Percentiles rank a stretch among this genome's conserved stretches.
Conservation (phyloP, 2,888 invertebrate species). For the Xestia xanthographa region DNA sequence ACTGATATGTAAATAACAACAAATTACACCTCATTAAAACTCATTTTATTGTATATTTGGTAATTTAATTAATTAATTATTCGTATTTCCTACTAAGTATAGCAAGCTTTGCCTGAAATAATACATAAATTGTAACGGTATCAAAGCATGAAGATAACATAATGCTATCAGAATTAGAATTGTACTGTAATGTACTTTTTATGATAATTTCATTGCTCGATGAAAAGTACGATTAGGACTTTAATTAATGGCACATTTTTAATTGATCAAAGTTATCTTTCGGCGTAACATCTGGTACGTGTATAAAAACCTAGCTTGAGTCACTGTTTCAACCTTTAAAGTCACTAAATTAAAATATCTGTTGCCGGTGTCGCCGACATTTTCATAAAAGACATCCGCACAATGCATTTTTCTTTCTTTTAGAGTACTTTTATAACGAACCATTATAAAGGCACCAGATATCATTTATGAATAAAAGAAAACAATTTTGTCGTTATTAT, state of each 20-base stretch:
- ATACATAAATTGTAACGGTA: slow-evolving; percentile 73
- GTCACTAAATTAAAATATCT: slow-evolving; percentile 31
- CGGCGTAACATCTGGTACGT: slow-evolving; percentile 41
- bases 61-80: slow-evolving; percentile 62
- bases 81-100: slow-evolving; percentile 49
- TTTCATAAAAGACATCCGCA: slow-evolving; percentile 25
- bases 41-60: slow-evolving; percentile 59
- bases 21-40: slow-evolving; percentile 66
- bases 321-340: slow-evolving; percentile 3
- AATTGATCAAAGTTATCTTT: slow-evolving; percentile 41
- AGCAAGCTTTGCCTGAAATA: slow-evolving; percentile 62
- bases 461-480: slow-evolving; percentile 64
- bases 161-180: slow-evolving; percentile 75
- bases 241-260: slow-evolving; percentile 57
- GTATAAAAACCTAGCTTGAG: slow-evolving; percentile 13
- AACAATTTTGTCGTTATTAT: slow-evolving; percentile 57
- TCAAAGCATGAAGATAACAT: slow-evolving; percentile 72
- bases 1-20: slow-evolving; percentile 64
- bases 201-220: slow-evolving; percentile 75
- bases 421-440: slow-evolving; percentile 31
- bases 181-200: slow-evolving; percentile 75
- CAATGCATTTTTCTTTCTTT: slow-evolving; percentile 38
- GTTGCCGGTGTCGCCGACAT: not conserved
- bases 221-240: slow-evolving; percentile 62
- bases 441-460: slow-evolving; percentile 54